Percentiles rank a stretch among this genome's conserved stretches.
Conservation (phyloP, 2,113 vertebrate species). For the Atrichornis clamosus region DNA sequence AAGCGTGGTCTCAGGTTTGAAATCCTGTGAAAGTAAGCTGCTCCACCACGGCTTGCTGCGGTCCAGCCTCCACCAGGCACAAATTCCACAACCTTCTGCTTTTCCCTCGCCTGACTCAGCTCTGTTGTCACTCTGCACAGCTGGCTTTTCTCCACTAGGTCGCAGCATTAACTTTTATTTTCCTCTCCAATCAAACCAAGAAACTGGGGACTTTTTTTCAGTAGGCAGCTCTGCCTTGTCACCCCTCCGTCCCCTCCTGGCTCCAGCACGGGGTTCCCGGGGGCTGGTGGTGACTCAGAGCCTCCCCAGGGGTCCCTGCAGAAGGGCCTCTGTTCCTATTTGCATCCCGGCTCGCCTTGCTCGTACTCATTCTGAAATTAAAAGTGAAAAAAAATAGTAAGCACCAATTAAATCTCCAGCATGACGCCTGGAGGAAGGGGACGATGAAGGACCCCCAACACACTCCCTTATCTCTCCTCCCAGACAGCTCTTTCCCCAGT, state of each 20-base stretch:
- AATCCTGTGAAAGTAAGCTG: neutral
- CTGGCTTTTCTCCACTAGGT: conserved; percentile 20
- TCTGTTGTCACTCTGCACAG: neutral
- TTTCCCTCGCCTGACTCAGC: neutral
- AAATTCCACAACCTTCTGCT: neutral
- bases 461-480: neutral
- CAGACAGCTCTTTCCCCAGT: neutral
- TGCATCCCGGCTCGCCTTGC: neutral
- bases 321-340: neutral
- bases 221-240: neutral
- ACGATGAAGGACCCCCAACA: neutral
- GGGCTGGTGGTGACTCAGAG: neutral
- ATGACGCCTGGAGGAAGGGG: neutral
- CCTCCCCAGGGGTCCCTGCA: neutral
- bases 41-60: rapidly evolving
- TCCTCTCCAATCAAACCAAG: neutral
- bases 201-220: neutral
- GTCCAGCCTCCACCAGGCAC: neutral
- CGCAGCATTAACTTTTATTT: conserved; percentile 39
- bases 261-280: neutral
- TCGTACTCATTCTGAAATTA: conserved; percentile 4
- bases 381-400: neutral
- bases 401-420: neutral
- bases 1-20: neutral
- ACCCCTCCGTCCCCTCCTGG: neutral